A percentile compares a stretch with the other conserved stretches of the same genome.
Evolutionary conservation across 2,888 invertebrate genomes (phyloP).

Genomic region (Zhuqinia jingwanae): DNA sequence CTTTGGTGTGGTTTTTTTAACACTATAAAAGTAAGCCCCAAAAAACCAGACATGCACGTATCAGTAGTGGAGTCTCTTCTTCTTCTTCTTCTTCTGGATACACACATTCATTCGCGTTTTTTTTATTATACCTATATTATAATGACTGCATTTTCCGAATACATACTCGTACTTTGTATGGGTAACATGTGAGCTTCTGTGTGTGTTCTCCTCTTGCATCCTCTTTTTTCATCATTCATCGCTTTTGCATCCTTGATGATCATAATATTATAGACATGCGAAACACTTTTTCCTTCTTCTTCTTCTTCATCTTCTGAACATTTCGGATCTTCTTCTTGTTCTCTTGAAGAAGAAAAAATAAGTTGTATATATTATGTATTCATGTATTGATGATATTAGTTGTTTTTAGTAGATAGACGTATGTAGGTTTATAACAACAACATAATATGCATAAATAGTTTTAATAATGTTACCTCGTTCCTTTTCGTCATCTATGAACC

Average conservation of each 20-base stretch:
- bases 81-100: no score
- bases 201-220: neutral
- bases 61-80: no score
- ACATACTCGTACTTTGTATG: no score
- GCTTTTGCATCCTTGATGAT: slow-evolving; percentile 35
- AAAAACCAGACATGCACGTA: no score
- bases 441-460: slow-evolving; percentile 17
- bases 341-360: no score
- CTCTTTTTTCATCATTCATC: slow-evolving; percentile 43
- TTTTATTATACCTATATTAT: no score
- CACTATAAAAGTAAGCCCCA: neutral
- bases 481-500: slow-evolving; percentile 34
- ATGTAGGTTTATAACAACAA: neutral
- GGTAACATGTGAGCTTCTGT: slow-evolving; percentile 43
- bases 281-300: slow-evolving; percentile 64
- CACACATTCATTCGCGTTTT: no score
- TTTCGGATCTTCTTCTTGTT: slow-evolving; percentile 19
- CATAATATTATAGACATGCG: slow-evolving; percentile 64
- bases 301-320: neutral
- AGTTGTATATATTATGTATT: neutral
- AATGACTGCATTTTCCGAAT: no score
- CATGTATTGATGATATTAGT: neutral
- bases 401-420: neutral
- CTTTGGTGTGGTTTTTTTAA: neutral
- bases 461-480: slow-evolving; percentile 37